Conservation (phyloP, 2,888 invertebrate genomes). For the Poecilus cupreus region DNA sequence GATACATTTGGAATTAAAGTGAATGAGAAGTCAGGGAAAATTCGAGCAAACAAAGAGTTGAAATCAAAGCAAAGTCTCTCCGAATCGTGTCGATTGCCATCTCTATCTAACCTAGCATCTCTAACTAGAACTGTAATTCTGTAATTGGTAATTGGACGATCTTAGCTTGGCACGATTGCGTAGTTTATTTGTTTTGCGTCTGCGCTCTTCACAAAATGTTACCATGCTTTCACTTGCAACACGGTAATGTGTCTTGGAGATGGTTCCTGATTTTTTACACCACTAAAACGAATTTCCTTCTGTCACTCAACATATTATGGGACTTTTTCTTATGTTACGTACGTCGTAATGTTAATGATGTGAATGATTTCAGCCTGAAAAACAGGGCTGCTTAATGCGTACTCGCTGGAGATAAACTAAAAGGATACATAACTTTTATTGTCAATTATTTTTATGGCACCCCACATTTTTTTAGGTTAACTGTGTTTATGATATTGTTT, state of each 20-base stretch:
- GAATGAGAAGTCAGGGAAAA: no score
- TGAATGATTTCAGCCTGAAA: not conserved
- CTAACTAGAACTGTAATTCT: conserved; percentile 9
- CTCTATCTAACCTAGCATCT: not conserved
- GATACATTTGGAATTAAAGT: no score
- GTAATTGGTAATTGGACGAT: conserved; percentile 2
- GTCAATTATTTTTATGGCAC: no score
- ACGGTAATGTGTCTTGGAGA: not conserved
- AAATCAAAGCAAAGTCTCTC: no score
- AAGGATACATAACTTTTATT: no score
- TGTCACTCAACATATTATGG: not conserved
- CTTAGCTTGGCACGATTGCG: not conserved
- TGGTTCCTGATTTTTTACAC: not conserved
- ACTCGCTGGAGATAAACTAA: no score
- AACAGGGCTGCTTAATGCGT: not conserved
- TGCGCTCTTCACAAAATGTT: conserved; percentile 1
- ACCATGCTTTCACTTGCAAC: not conserved
- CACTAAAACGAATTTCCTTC: not conserved
- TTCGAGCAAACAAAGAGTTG: no score
- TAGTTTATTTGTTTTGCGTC: conserved; percentile 14
- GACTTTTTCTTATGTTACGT: not conserved
- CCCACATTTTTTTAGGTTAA: no score
- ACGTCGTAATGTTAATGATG: not conserved
- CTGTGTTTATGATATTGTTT: no score
- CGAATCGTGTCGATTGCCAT: not conserved